phyloP scores from a whole-genome alignment of 2,888 invertebrate genomes.

The Drosophila nr. medialis region DNA sequence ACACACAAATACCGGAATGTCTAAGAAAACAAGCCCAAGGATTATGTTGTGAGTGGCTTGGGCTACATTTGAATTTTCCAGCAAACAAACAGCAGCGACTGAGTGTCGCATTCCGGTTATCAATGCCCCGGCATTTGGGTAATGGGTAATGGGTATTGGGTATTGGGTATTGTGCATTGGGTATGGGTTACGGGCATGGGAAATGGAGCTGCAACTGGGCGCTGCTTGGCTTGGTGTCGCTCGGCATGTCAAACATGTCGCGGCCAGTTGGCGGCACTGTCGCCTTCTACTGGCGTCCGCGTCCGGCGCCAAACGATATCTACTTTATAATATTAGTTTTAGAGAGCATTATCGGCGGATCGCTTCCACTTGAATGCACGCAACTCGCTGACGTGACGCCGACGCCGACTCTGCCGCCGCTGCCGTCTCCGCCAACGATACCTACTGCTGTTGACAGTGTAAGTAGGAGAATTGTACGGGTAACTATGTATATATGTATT shows the following conservation, averaged over 20 bases:
- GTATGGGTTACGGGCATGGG: slow-evolving; percentile 47
- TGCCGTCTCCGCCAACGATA: slow-evolving; percentile 9
- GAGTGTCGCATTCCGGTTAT: slow-evolving; percentile 60
- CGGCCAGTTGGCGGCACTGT: slow-evolving; percentile 83
- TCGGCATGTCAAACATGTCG: slow-evolving; percentile 82
- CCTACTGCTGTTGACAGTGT: slow-evolving; percentile 50
- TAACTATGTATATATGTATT: slow-evolving; percentile 17
- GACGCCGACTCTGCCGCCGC: slow-evolving; percentile 16
- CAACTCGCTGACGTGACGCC: slow-evolving; percentile 55
- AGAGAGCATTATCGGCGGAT: slow-evolving; percentile 82
- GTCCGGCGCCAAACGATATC: slow-evolving; percentile 83
- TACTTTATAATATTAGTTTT: slow-evolving; percentile 81
- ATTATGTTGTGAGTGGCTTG: slow-evolving; percentile 66
- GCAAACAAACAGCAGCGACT: slow-evolving; percentile 64
- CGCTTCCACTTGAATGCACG: slow-evolving; percentile 78
- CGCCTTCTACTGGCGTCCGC: slow-evolving; percentile 67
- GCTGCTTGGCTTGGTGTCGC: slow-evolving; percentile 58
- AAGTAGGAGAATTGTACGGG: slow-evolving; percentile 43
- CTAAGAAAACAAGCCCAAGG: slow-evolving; percentile 76
- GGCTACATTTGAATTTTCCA: slow-evolving; percentile 72
- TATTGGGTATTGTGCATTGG: slow-evolving; percentile 11
- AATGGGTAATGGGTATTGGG: slow-evolving; percentile 20
- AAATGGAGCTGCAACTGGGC: slow-evolving; percentile 27
- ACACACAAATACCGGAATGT: slow-evolving; percentile 34
- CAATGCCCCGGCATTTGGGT: slow-evolving; percentile 53